Evolutionary conservation across 2,113 vertebrate species (phyloP), one percentile per base, ranked within the genome.

Genomic region (Pagrus major): DNA sequence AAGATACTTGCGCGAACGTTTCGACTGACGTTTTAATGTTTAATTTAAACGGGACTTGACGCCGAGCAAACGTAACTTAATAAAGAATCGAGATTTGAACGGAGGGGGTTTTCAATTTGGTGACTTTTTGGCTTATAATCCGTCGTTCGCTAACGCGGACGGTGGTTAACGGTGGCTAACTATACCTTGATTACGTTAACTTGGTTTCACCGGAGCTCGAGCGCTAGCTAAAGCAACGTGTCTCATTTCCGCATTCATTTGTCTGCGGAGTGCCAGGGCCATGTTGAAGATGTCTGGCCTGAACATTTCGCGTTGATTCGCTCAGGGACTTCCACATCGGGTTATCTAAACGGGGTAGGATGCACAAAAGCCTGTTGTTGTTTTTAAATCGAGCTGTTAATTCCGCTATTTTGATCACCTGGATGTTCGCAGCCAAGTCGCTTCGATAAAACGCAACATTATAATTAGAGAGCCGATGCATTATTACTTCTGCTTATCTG

Each of bases 221-320:
- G 78, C 60, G 81, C 69, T 73, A 86, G 91, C 89, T 93, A 87
- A 89, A 88, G 93, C 93, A 94, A 92, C 93, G 93, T 93, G 93
- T 94, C 93, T 91, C 90, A 92, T 92, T 94, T 94, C 93, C 93
- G 92, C 92, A 89, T 94, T 94, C 90, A 93, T 90, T 90, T 86
- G 86, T 89, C 76, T 56, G 81, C 51, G n/a, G 82, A 90, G 71
- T 61, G 66, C 83, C 82, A 89, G 90, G 86, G 92, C 93, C 93
- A 88, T 92, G 91, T 92, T 91, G 91, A 81, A 91, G 87, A 88
- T 89, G 66, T 87, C 86, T 86, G 89, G 77, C 86, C 87, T 71
- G 49, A 67, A 72, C 66, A 47, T 66, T 83, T 78, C 23, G 20
- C 49, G 52, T 68, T 84, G 84, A 90, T 84, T 87, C 1, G 71